Evolutionary conservation across 2,888 invertebrate species (phyloP).

Genomic region (Hypsopygia costalis): DNA sequence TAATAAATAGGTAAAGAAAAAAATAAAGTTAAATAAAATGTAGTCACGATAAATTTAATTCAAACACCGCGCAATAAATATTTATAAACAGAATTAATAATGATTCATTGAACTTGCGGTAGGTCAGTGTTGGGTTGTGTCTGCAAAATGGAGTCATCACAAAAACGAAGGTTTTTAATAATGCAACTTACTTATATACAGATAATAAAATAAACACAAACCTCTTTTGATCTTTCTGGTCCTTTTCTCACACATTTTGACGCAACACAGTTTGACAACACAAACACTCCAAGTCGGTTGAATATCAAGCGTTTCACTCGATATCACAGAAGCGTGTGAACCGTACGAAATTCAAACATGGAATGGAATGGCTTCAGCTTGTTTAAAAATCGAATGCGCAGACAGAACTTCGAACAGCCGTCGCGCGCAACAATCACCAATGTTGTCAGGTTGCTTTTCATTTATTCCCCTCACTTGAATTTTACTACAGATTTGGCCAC

Average conservation of each 20-base stretch:
- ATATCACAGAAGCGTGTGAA: constrained; percentile 25
- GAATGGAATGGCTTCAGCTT: constrained; percentile 26
- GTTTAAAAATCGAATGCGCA: constrained; percentile 41
- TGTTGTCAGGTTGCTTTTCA: constrained; percentile 15
- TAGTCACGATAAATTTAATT: no score
- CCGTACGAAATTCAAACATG: constrained; percentile 27
- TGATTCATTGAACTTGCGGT: constrained; percentile 6
- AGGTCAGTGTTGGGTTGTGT: constrained; percentile 9
- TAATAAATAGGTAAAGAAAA: no score
- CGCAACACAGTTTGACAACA: constrained; percentile 34
- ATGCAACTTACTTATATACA: background rate
- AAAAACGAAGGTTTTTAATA: background rate
- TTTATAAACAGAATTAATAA: no score
- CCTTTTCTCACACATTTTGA: constrained; percentile 62
- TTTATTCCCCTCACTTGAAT: constrained; percentile 6
- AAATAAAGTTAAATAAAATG: no score
- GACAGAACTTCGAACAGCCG: constrained; percentile 19
- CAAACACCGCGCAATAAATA: no score
- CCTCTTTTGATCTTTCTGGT: constrained; percentile 55
- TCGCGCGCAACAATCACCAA: constrained; percentile 14
- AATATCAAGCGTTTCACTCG: constrained; percentile 21
- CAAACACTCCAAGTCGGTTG: constrained; percentile 33
- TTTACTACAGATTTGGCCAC: no score
- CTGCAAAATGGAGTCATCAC: constrained; percentile 1
- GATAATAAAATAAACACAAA: constrained; percentile 22